These are phyloP conservation scores for Nephrotoma appendiculata DNA, from an alignment of 2,888 invertebrate species.

Conservation along the genomic window DNA sequence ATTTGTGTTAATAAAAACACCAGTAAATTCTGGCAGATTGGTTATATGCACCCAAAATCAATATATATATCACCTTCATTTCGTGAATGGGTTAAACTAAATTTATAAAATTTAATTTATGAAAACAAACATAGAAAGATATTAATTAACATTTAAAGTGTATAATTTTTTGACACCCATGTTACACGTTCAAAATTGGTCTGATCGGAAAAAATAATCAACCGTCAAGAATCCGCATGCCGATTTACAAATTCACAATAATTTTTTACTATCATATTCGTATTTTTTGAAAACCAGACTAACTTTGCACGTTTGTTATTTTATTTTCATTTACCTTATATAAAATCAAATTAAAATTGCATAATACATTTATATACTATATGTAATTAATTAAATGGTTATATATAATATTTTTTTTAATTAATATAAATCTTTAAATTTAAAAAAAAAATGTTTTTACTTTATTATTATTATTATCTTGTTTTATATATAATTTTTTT, in stretches of 20 bases:
- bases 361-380: not conserved
- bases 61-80: not conserved
- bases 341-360: not conserved
- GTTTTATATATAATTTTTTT: not conserved
- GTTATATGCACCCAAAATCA: not conserved
- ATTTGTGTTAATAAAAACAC: not conserved
- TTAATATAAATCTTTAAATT: not conserved
- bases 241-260: not conserved
- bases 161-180: not conserved
- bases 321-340: not conserved
- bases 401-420: not conserved
- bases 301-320: not conserved
- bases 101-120: not conserved
- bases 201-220: not conserved
- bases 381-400: not conserved
- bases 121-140: not conserved
- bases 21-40: not conserved
- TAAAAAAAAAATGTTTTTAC: not conserved
- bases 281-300: not conserved
- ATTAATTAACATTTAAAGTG: not conserved
- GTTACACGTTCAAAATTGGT: not conserved
- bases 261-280: not conserved
- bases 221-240: too few species aligned
- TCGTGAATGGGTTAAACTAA: not conserved
- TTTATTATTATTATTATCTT: not conserved